These are phyloP conservation scores for Pachyuromys duprasi DNA, from an alignment of 2,797 vertebrate genomes.

Conservation along the genomic window DNA sequence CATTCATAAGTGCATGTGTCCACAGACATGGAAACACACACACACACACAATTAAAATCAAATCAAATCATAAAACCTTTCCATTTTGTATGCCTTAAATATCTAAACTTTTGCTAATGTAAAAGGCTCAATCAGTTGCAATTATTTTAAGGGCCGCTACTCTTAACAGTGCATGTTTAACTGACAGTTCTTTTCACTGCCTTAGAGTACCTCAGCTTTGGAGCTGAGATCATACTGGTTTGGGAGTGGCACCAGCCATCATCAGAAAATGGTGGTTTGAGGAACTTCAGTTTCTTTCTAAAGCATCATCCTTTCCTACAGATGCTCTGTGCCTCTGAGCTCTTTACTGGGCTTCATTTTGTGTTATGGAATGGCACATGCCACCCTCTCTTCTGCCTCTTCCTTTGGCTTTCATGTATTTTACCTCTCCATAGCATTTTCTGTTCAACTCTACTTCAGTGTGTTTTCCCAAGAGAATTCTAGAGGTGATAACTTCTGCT, in stretches of 20 bases:
- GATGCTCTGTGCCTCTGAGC: not conserved
- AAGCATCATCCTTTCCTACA: fast-evolving
- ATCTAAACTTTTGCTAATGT: not conserved
- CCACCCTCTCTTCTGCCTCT: not conserved
- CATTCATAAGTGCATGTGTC: not conserved
- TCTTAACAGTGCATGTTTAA: not conserved
- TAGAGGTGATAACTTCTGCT: not conserved
- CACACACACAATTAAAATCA: not conserved
- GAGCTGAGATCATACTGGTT: not conserved
- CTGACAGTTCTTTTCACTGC: not conserved
- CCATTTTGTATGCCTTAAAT: not conserved
- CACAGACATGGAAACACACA: not conserved
- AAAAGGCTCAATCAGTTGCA: not conserved
- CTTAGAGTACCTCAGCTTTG: not conserved
- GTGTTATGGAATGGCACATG: not conserved
- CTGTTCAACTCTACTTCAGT: not conserved
- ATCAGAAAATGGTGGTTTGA: not conserved
- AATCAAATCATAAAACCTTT: not conserved
- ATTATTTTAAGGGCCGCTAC: not conserved
- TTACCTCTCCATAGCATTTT: not conserved
- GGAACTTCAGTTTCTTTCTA: not conserved
- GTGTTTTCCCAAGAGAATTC: not conserved
- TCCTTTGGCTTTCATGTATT: not conserved
- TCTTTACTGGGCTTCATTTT: not conserved
- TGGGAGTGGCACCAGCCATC: not conserved